Base-by-base conservation (phyloP, 2,113 vertebrate species). In the Forbesichthys agassizii region DNA sequence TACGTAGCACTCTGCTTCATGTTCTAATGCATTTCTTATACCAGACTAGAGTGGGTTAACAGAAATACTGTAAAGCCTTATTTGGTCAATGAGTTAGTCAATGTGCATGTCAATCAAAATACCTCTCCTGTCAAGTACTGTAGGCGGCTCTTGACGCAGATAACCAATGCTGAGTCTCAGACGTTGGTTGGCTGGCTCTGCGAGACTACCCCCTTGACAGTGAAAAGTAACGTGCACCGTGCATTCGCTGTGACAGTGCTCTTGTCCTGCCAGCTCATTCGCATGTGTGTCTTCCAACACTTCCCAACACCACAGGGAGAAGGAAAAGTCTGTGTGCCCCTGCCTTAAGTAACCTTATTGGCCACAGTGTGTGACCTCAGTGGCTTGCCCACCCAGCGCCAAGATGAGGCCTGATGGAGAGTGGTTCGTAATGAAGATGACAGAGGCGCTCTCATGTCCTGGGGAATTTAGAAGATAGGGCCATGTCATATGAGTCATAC, bases 401-500 rank as follows among this genome's bases (percentile, higher is more conserved):
- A 51, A 65, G 46, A 81, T 76, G 55, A 74, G 75, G 64, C 75
- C 74, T 78, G 69, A 85, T 75, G 65, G 71, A 71, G 68, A 79
- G 78, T 84, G 78, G 55, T 16, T 65, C 66, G 69, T 86, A 86
- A 88, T 84, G 74, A 85, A 85, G 80, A 86, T 77, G 79, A 81
- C 81, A 74, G 62, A 52, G 52, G 57, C 14, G 13, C 66, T 75
- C 60, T 79, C 63, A 63, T 67, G 76, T 69, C 64, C 58, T 33
- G 60, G 83, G 76, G 66, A 70, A 82, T 82, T 78, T 70, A 83
- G 72, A 48, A 64, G 82, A 82, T 75, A 63, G 58, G 68, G 69
- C 83, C 61, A 75, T 86, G 86, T 86, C 84, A 82, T 77, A 73
- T 83, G 78, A 88, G 73, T 86, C 79, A 81, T 67, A 66, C 82